A percentile compares a stretch with the other conserved stretches of the same genome.
Conservation (phyloP, 2,113 vertebrate genomes). For the Ranitomeya imitator region DNA sequence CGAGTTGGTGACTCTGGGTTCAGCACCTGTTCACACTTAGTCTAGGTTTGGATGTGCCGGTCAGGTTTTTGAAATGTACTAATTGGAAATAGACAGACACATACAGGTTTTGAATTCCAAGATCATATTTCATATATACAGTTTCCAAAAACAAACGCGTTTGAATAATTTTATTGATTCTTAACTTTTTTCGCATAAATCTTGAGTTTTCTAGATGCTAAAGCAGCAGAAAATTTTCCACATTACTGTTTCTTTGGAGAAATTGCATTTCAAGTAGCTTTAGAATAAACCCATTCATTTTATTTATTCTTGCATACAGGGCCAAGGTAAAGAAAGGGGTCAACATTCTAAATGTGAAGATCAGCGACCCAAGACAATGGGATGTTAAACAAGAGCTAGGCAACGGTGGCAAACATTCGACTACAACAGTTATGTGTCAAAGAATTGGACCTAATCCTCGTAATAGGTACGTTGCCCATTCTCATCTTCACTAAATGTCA, state of each 20-base stretch:
- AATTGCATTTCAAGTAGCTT: background rate
- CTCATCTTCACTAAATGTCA: background rate
- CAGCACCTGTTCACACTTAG: no score
- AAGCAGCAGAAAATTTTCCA: background rate
- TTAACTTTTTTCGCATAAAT: background rate
- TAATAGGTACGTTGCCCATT: conserved; percentile 69
- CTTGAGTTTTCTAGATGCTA: background rate
- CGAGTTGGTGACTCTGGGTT: no score
- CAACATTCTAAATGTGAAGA: conserved; percentile 68
- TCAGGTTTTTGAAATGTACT: no score
- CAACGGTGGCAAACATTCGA: conserved; percentile 71
- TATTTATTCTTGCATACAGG: conserved; percentile 63
- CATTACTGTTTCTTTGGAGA: background rate
- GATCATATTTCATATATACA: no score
- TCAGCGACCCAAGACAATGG: conserved; percentile 73
- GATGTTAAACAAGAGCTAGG: conserved; percentile 72
- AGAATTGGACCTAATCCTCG: conserved; percentile 63
- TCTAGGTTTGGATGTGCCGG: no score
- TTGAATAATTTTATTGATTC: no score
- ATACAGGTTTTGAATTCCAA: no score
- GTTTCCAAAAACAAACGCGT: no score
- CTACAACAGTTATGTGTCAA: conserved; percentile 70
- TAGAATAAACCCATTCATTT: background rate
- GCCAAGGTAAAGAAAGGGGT: conserved; percentile 82
- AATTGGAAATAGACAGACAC: no score